Evolutionary conservation across 2,113 vertebrate species (phyloP), one percentile per base, ranked within the genome.

Genomic region (Pitta sordida): DNA sequence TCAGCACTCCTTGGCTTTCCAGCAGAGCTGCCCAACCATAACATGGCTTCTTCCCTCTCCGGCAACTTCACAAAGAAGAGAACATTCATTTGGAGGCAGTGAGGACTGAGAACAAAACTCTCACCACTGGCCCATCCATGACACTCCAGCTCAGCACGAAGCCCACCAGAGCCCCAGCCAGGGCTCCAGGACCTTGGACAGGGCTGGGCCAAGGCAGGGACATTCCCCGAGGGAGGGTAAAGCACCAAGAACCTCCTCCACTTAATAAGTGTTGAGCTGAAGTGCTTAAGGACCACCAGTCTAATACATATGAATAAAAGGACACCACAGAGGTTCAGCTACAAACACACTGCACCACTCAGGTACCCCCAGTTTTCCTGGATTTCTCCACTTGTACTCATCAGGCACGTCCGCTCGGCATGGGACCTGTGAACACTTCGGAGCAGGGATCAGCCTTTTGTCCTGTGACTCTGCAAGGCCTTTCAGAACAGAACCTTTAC

Each of bases 171-270:
- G 64, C 17, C 6, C 11, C 34, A 41, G 51, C 4, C n/a, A 15
- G 1, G 6, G 30, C 36, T 53, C 12, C 44, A 65, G 89, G 16
- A 89, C 86, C 89, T 89, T 30, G 84, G 91, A 94, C 90, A 95
- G 82, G 62, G 91, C 53, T 80, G 83, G 86, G 83, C 53, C 86
- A 86, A 58, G 32, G 60, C 58, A 23, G 11, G 24, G 20, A 34
- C 43, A 15, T 36, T 74, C 44, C 13, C 0, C 1, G 24, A 30
- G 5, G 10, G 0, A 3, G 7, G 11, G 22, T 19, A 65, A 59
- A 49, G 34, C 18, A 39, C 27, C 8, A 3, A n/a, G n/a, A n/a
- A n/a, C n/a, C n/a, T n/a, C n/a, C n/a, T n/a, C n/a, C n/a, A n/a
- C n/a, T n/a, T n/a, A n/a, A n/a, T n/a, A n/a, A n/a, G n/a, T n/a